phyloP scores from a whole-genome alignment of 2,113 vertebrate genomes.

The Cyprinodon variegatus region DNA sequence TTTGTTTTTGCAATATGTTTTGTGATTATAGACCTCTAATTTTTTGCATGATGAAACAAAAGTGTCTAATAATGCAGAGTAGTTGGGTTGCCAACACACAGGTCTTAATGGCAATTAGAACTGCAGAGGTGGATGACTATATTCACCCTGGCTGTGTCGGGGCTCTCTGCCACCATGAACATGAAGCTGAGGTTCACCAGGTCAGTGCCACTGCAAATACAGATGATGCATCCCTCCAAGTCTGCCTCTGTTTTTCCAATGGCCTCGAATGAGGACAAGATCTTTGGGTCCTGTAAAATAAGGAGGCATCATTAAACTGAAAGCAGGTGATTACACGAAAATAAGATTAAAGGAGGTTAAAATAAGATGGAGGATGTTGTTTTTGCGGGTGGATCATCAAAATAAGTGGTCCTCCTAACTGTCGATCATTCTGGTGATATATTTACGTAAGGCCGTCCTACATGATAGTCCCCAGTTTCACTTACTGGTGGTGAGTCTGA shows the following conservation, averaged over 20 bases:
- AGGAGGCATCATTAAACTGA: not conserved
- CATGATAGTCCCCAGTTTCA: too few species aligned
- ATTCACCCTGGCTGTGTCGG: slow-evolving; percentile 91
- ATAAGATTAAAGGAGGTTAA: not conserved
- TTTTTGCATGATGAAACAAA: not conserved
- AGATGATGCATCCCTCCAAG: slow-evolving; percentile 92
- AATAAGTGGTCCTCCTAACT: too few species aligned
- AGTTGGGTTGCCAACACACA: not conserved
- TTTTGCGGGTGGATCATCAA: too few species aligned
- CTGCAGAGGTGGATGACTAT: not conserved
- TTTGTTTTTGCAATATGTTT: not conserved
- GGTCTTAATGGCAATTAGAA: not conserved
- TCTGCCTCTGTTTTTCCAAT: slow-evolving; percentile 91
- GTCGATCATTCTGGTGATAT: too few species aligned
- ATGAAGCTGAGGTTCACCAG: slow-evolving; percentile 98
- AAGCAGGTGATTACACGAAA: not conserved
- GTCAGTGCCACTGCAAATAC: slow-evolving; percentile 94
- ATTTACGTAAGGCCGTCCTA: too few species aligned
- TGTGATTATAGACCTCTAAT: not conserved
- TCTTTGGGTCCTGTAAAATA: slow-evolving; percentile 90
- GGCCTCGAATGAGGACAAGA: slow-evolving; percentile 90
- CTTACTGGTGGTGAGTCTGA: too few species aligned
- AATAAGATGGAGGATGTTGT: not conserved
- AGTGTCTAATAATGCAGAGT: not conserved
- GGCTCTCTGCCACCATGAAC: slow-evolving; percentile 93